Evolutionary conservation across 2,113 vertebrate species (phyloP).

Genomic region (Paracanthobrama guichenoti): DNA sequence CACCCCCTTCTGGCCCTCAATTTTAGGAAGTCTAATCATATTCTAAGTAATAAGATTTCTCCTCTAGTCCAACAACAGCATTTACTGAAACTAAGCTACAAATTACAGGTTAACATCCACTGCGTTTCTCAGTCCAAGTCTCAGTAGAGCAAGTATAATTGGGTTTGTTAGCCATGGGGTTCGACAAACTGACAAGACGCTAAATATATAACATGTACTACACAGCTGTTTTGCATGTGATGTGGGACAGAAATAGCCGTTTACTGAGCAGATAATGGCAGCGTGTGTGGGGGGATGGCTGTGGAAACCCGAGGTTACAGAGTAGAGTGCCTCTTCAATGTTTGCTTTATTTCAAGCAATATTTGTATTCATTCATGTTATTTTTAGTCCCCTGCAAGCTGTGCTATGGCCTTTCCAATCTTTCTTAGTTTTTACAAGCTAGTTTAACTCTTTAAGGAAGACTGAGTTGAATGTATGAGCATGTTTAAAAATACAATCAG

Average conservation of each 20-base stretch:
- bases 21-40: background rate
- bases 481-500: background rate
- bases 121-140: conserved; percentile 71
- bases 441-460: background rate
- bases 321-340: conserved; percentile 51
- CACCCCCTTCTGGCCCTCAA: background rate
- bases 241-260: conserved; percentile 72
- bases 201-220: conserved; percentile 75
- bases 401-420: conserved; percentile 18
- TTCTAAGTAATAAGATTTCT: background rate
- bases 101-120: conserved; percentile 60
- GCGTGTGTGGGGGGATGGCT: conserved; percentile 46
- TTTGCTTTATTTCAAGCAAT: conserved; percentile 55
- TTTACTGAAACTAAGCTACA: conserved; percentile 6
- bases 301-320: conserved; percentile 48
- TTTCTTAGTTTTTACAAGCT: conserved; percentile 28
- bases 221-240: conserved; percentile 84
- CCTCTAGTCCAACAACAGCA: background rate
- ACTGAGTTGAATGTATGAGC: background rate
- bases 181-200: conserved; percentile 69
- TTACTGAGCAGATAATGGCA: conserved; percentile 65
- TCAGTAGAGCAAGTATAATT: conserved; percentile 73
- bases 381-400: conserved; percentile 42
- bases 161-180: conserved; percentile 67
- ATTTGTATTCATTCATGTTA: conserved; percentile 42